Conservation (phyloP, 2,113 vertebrate genomes). For the Gymnocephalus cernua region DNA sequence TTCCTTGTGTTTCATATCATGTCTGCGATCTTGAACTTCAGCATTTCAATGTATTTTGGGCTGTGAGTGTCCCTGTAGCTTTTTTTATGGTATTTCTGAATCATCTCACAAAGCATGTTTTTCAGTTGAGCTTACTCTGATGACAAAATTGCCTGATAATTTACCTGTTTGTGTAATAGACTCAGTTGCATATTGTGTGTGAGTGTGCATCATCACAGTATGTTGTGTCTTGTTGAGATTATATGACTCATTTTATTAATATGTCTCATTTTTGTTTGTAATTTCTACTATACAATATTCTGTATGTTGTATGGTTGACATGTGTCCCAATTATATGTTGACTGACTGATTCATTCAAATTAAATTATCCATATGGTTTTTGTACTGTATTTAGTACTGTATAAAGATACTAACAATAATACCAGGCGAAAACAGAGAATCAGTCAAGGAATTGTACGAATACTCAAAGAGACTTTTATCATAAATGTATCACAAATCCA, state of each 20-base stretch:
- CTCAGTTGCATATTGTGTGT: constrained; percentile 10
- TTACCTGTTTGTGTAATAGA: constrained; percentile 27
- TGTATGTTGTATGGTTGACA: constrained; percentile 26
- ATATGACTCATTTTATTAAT: constrained; percentile 12
- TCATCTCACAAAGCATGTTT: constrained; percentile 30
- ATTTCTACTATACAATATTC: constrained; percentile 5
- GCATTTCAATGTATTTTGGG: constrained; percentile 28
- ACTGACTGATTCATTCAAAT: constrained; percentile 56
- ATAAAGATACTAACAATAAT: background rate
- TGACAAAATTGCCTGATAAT: constrained; percentile 40
- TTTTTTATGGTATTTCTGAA: constrained; percentile 26
- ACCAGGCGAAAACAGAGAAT: background rate
- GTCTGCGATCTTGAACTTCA: constrained; percentile 3
- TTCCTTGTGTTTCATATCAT: constrained; percentile 41
- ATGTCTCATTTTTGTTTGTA: constrained; percentile 33
- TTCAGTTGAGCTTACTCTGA: constrained; percentile 23
- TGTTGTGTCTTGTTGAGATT: constrained; percentile 22
- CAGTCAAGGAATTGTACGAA: background rate
- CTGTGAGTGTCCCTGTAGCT: constrained; percentile 30
- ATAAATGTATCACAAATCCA: background rate
- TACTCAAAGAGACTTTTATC: background rate
- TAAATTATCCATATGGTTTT: constrained; percentile 53
- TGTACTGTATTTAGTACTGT: constrained; percentile 23
- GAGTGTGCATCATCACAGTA: constrained; percentile 1
- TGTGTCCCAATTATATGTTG: constrained; percentile 9